Evolutionary conservation across 2,888 invertebrate species (phyloP).

Genomic region (Gastracanthus pulcherrimus): DNA sequence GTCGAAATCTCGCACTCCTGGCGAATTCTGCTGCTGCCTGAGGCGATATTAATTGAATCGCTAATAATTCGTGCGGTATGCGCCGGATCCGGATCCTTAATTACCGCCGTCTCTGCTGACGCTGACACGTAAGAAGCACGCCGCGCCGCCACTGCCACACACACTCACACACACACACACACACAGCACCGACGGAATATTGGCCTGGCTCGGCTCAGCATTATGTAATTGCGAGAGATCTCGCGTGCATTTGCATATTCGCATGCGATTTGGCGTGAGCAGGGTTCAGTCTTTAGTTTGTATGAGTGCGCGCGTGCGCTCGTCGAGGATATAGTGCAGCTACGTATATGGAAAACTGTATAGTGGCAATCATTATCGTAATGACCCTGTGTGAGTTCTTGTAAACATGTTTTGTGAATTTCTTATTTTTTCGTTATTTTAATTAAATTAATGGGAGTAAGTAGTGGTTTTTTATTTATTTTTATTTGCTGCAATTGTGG

Average conservation of each 20-base stretch:
- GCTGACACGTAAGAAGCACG: constrained; percentile 30
- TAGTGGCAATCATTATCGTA: neutral
- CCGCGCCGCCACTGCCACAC: no score
- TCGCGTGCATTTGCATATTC: constrained; percentile 25
- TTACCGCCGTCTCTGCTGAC: constrained; percentile 10
- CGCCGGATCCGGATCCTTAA: neutral
- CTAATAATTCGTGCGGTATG: constrained; percentile 24
- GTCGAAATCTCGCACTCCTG: neutral
- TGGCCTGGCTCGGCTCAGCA: neutral
- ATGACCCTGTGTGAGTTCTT: neutral
- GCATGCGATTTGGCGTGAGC: constrained; percentile 26
- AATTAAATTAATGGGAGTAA: no score
- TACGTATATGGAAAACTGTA: neutral
- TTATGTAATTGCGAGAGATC: constrained; percentile 33
- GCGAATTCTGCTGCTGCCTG: neutral
- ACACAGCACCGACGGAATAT: neutral
- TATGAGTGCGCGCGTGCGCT: no score
- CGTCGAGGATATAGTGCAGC: neutral
- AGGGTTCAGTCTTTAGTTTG: no score
- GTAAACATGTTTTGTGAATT: neutral
- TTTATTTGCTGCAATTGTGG: no score
- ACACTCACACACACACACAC: neutral
- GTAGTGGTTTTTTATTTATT: no score
- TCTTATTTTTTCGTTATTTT: neutral
- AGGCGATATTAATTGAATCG: constrained; percentile 27